Conservation (phyloP, 53 echinoderm and acorn worm species). For the Temnopleurus reevesii region DNA sequence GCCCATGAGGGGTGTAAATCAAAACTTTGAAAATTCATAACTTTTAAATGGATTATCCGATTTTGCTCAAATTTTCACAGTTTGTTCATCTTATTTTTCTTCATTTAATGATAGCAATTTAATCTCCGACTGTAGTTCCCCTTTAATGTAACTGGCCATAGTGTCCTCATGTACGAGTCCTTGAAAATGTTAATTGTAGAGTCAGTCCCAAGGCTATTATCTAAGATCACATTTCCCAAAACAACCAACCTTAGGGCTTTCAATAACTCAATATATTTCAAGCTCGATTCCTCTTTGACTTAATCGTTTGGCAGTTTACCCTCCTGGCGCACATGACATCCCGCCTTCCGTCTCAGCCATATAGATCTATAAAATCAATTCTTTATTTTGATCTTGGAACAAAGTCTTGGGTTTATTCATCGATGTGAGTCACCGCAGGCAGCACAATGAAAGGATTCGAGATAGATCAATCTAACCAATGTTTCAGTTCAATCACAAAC, state of each 20-base stretch:
- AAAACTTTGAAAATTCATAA: too few relatives aligned
- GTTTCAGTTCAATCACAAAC: conserved; percentile 23
- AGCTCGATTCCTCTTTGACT: neutral
- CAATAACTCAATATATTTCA: neutral
- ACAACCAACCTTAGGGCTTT: neutral
- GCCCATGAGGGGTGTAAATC: too few relatives aligned
- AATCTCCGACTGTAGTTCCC: too few relatives aligned
- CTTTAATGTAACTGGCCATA: too few relatives aligned
- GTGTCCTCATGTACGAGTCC: too few relatives aligned
- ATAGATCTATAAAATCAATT: conserved; percentile 19
- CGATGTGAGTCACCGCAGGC: conserved; percentile 4
- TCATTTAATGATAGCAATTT: too few relatives aligned
- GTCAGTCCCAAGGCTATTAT: too few relatives aligned
- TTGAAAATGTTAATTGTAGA: too few relatives aligned
- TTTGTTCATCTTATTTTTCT: too few relatives aligned
- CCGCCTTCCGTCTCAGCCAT: neutral
- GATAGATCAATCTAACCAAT: conserved; percentile 31
- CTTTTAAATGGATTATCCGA: too few relatives aligned
- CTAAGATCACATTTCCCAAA: too few relatives aligned
- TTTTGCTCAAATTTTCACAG: too few relatives aligned
- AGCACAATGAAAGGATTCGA: neutral
- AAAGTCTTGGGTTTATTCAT: conserved; percentile 9
- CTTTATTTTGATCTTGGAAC: conserved; percentile 34
- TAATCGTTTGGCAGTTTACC: neutral
- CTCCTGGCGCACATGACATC: neutral